Conservation (phyloP, 37 sponge, comb jelly and placozoan species). For the Aplysina aerophoba region DNA sequence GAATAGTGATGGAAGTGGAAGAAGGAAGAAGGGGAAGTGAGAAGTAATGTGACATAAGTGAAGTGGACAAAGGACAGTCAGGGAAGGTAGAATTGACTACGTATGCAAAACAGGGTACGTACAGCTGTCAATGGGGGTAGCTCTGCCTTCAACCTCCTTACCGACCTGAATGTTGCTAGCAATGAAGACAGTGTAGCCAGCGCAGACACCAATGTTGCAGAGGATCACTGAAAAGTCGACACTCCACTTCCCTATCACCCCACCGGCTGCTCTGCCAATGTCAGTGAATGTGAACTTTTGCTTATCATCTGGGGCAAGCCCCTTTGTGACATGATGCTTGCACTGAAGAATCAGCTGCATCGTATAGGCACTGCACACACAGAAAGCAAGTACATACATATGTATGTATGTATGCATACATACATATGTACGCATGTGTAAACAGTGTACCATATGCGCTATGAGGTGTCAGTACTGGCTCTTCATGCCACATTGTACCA, state of each 20-base stretch:
- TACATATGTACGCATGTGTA: neutral
- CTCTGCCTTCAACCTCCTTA: no score
- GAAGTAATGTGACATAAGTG: no score
- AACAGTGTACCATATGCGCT: no score
- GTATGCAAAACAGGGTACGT: no score
- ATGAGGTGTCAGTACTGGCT: no score
- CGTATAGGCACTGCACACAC: conserved; percentile 73
- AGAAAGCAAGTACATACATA: neutral
- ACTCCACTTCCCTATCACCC: conserved; percentile 61
- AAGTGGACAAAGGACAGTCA: no score
- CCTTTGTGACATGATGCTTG: conserved; percentile 30
- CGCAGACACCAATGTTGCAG: conserved; percentile 84
- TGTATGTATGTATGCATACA: neutral
- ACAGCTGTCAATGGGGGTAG: no score
- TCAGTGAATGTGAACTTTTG: conserved; percentile 57
- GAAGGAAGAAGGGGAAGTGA: neutral
- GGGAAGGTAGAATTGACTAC: no score
- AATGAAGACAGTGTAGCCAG: conserved; percentile 85
- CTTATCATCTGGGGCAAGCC: conserved; percentile 30
- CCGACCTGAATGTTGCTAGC: conserved; percentile 59
- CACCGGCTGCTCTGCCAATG: conserved; percentile 53
- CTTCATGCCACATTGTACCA: no score
- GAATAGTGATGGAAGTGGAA: neutral
- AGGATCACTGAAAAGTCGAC: conserved; percentile 73
- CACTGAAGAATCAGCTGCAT: conserved; percentile 80